These are phyloP conservation scores for Halictus rubicundus DNA, from an alignment of 1,140 invertebrate genomes.

Conservation along the genomic window DNA sequence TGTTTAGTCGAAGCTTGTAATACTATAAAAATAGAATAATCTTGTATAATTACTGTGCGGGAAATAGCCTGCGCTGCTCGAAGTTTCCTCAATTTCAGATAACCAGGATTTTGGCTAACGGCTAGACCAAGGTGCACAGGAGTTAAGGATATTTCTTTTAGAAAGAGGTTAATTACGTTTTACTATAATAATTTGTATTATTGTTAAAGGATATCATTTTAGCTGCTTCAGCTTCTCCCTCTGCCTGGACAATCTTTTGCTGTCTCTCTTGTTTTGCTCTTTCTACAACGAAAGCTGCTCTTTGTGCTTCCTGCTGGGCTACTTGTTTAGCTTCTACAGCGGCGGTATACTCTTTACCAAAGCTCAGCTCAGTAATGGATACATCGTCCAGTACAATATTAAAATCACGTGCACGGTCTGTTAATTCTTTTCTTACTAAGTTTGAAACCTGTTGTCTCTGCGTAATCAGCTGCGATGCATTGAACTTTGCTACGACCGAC, in stretches of 20 bases:
- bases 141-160: constrained; percentile 83
- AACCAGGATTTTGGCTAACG: constrained; percentile 96
- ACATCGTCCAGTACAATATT: constrained; percentile 99
- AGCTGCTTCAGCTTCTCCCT: constrained; percentile 99
- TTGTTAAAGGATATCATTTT: constrained; percentile 94
- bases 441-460: constrained; percentile 98
- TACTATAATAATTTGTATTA: background rate
- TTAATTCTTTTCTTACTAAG: constrained; percentile 95
- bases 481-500: constrained; percentile 99
- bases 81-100: constrained; percentile 98
- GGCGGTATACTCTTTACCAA: constrained; percentile 99
- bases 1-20: background rate
- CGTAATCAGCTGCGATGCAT: constrained; percentile 99
- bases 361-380: constrained; percentile 99
- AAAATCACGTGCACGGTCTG: constrained; percentile 98
- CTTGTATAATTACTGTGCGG: constrained; percentile 88
- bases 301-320: constrained; percentile 99
- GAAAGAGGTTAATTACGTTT: background rate
- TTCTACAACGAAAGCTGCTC: constrained; percentile 99
- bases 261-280: constrained; percentile 98
- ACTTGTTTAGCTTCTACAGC: constrained; percentile 99
- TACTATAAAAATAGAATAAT: background rate
- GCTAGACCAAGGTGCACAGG: constrained; percentile 94
- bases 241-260: constrained; percentile 99
- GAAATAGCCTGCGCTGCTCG: constrained; percentile 98